These are phyloP conservation scores for Conchocele bisecta DNA, from an alignment of 2,888 invertebrate genomes.

Conservation along the genomic window DNA sequence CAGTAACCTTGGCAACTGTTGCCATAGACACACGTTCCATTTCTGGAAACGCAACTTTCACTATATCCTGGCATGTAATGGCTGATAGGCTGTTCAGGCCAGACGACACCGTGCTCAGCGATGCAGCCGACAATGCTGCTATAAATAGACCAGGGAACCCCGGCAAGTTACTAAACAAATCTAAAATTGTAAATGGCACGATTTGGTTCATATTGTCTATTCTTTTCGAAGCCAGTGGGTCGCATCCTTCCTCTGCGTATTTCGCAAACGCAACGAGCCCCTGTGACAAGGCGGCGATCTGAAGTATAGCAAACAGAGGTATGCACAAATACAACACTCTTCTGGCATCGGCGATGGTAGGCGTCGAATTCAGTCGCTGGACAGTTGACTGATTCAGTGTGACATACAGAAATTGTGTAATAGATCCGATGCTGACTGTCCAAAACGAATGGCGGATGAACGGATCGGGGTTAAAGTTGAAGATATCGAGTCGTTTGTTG, in stretches of 20 bases:
- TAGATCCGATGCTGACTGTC: constrained; percentile 27
- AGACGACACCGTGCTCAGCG: constrained; percentile 43
- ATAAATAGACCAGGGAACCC: constrained; percentile 49
- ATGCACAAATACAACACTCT: constrained; percentile 21
- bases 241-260: constrained; percentile 32
- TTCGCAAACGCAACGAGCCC: constrained; percentile 37
- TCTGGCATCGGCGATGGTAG: constrained; percentile 3
- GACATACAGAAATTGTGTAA: constrained; percentile 22
- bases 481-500: constrained; percentile 17
- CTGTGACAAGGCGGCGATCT: constrained; percentile 23
- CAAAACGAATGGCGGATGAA: constrained; percentile 31
- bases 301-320: constrained; percentile 14
- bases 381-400: constrained; percentile 26
- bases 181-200: constrained; percentile 32
- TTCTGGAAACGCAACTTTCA: no score
- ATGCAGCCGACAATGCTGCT: constrained; percentile 42
- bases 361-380: constrained; percentile 35
- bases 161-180: constrained; percentile 33
- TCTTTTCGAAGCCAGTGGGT: constrained; percentile 38
- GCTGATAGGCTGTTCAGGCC: constrained; percentile 41
- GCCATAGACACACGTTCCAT: no score
- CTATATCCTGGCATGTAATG: constrained; percentile 42
- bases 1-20: constrained; percentile 21
- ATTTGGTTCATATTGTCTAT: constrained; percentile 34
- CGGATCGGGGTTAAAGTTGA: constrained; percentile 29